Conservation (phyloP, 2,797 vertebrate species). For the Acipenser ruthenus region DNA sequence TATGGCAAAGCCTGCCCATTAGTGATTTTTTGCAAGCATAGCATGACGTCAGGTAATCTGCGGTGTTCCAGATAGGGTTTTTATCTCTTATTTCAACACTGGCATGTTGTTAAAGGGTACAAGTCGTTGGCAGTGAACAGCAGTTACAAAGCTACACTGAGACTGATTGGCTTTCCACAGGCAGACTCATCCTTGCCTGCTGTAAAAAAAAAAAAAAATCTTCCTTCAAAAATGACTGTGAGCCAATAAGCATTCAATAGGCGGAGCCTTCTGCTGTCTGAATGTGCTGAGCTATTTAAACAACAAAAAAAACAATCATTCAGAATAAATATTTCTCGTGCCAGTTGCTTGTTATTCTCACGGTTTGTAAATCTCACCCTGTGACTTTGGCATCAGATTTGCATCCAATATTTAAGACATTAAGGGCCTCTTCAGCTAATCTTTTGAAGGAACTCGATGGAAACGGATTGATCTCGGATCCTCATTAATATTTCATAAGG, state of each 20-base stretch:
- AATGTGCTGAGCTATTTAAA: slow-evolving; percentile 26
- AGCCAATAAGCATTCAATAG: slow-evolving; percentile 66
- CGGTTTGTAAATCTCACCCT: neutral
- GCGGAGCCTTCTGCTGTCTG: slow-evolving; percentile 59
- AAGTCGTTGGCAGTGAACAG: no score
- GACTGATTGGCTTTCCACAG: no score
- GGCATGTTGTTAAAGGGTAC: no score
- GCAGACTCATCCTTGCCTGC: no score
- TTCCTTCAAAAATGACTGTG: slow-evolving; percentile 21
- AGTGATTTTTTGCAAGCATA: no score
- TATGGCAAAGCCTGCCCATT: no score
- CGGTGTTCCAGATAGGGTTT: no score
- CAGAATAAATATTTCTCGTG: slow-evolving; percentile 68
- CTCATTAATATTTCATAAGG: slow-evolving; percentile 77
- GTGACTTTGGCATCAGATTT: slow-evolving; percentile 17
- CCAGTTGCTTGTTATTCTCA: neutral
- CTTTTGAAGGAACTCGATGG: slow-evolving; percentile 21
- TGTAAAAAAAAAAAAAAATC: no score
- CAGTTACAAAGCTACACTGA: no score
- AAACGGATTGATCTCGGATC: slow-evolving; percentile 48
- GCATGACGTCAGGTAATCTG: no score
- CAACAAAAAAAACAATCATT: slow-evolving; percentile 48
- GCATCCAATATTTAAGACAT: slow-evolving; percentile 11
- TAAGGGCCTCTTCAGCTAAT: slow-evolving; percentile 39
- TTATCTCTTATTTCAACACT: no score